Evolutionary conservation across 2,888 invertebrate species (phyloP), one percentile per base, ranked within the genome.

Genomic region (Agrochola lota): DNA sequence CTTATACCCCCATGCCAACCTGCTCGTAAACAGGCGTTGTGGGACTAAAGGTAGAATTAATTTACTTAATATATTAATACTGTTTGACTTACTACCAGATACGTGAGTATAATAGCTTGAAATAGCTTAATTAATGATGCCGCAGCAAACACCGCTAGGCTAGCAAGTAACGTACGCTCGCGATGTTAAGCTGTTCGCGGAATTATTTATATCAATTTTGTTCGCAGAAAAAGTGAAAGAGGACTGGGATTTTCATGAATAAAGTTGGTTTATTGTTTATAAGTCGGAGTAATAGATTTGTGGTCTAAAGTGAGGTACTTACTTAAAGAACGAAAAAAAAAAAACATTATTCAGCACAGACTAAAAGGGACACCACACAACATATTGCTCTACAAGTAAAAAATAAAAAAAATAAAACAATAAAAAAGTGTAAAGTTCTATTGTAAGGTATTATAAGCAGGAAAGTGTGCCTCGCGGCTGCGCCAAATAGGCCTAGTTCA

Each of bases 61-160:
- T 59, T 71, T 30, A 40, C 60, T 67, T 71, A 26, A 57, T 73
- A 49, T 55, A 63, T 68, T 84, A 84, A 74, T 59, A 63, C 30
- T 62, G 63, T 78, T 74, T 68, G 71, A 71, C 67, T 81, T 77
- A 74, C 87, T 83, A 85, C 80, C 81, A 83, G 64, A 83, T 80
- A 74, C 59, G 66, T 72, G 86, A 70, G 85, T 76, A 85, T 83
- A 81, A 84, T 81, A 80, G 78, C 84, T 88, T 88, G 84, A 85
- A 83, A 87, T 84, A 82, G 81, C 86, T 88, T 89, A 89, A 90
- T 90, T 90, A 90, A 88, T 81, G 86, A 85, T 77, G 71, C 83
- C 83, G 64, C 81, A 83, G 74, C 80, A 81, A 87, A 85, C 85
- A 74, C 55, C 64, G 55, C 52, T 43, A 59, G 57, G 73, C 49